Conservation (phyloP, 2,888 invertebrate species). For the Eudemis profundana region DNA sequence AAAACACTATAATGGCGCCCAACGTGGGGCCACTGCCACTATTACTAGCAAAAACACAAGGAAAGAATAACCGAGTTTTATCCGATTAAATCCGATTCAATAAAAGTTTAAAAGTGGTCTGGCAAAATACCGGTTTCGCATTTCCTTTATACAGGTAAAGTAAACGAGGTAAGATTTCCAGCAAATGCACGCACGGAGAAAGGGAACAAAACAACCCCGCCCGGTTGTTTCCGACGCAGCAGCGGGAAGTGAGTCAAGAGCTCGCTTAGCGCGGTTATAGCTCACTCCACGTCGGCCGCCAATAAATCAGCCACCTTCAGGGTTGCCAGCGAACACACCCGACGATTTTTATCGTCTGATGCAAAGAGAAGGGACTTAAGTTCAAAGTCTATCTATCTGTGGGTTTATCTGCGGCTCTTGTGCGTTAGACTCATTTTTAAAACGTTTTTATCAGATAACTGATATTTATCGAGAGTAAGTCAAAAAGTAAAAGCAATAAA, state of each 20-base stretch:
- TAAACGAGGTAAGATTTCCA: slow-evolving; percentile 26
- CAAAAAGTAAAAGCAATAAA: too few relatives aligned
- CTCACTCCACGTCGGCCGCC: slow-evolving; percentile 39
- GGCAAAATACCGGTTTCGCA: too few relatives aligned
- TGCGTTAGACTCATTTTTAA: too few relatives aligned
- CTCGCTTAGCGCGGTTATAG: slow-evolving; percentile 37
- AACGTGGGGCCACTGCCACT: slow-evolving; percentile 20
- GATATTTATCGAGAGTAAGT: too few relatives aligned
- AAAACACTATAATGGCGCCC: slow-evolving; percentile 8
- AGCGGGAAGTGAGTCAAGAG: slow-evolving; percentile 40
- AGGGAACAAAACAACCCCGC: slow-evolving; percentile 21
- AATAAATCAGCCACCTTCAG: slow-evolving; percentile 37
- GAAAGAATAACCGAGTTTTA: too few relatives aligned
- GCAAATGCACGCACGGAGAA: slow-evolving; percentile 21
- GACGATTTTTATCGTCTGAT: background rate
- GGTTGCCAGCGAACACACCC: background rate
- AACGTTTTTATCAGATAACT: too few relatives aligned
- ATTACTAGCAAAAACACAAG: too few relatives aligned
- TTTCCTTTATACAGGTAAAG: background rate
- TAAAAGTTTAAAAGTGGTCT: too few relatives aligned
- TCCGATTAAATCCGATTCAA: too few relatives aligned
- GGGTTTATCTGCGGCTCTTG: too few relatives aligned
- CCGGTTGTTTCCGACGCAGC: slow-evolving; percentile 31
- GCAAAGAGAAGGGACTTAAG: background rate
- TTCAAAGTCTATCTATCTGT: background rate